Evolutionary conservation across 1,140 invertebrate species (phyloP).

Genomic region (Bactericera cockerelli): DNA sequence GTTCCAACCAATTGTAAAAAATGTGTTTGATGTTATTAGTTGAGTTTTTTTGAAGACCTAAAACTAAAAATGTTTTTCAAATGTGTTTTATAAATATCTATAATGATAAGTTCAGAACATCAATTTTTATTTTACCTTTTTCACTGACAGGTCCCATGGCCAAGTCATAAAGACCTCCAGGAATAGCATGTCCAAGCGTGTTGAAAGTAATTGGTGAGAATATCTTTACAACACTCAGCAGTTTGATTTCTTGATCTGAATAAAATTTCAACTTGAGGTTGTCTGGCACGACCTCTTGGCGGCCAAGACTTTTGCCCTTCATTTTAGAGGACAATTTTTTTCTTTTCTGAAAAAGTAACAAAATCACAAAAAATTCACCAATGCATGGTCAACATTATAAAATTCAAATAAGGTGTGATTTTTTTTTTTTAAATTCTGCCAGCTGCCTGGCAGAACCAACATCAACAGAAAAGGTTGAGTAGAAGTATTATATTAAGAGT

Average conservation of each 20-base stretch:
- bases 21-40: too few species aligned
- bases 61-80: too few species aligned
- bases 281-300: conserved; percentile 5
- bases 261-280: conserved; percentile 18
- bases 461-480: too few species aligned
- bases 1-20: too few species aligned
- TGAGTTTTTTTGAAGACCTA: too few species aligned
- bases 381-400: too few species aligned
- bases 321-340: background rate
- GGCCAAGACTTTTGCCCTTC: background rate
- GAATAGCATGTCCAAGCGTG: conserved; percentile 59
- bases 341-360: background rate
- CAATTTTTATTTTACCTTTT: background rate
- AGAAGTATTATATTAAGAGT: too few species aligned
- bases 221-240: conserved; percentile 74
- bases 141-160: conserved; percentile 37
- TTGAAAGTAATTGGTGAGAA: conserved; percentile 72
- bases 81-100: too few species aligned
- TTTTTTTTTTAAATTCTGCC: too few species aligned
- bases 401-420: too few species aligned
- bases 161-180: conserved; percentile 75
- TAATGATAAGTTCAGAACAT: too few species aligned
- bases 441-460: too few species aligned
- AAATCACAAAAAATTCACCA: background rate
- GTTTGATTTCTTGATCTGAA: conserved; percentile 60